phyloP scores from a whole-genome alignment of 1,140 invertebrate genomes.

The Tetraneura akinire region DNA sequence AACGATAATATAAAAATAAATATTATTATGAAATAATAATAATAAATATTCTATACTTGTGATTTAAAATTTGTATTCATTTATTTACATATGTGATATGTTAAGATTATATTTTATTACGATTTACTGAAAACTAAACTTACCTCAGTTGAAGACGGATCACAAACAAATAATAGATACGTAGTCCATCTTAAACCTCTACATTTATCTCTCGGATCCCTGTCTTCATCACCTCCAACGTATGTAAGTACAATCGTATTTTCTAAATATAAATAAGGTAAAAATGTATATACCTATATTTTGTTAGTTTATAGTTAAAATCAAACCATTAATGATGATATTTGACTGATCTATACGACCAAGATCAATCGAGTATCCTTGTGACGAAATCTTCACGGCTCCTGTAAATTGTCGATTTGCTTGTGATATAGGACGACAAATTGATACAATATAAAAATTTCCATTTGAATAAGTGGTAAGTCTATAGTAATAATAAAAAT shows the following conservation, averaged over 20 bases:
- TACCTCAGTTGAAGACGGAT: not conserved
- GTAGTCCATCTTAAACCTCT: conserved; percentile 12
- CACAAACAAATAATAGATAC: not conserved
- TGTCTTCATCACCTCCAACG: not conserved
- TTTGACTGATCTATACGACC: not conserved
- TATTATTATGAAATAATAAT: no score
- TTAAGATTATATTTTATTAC: no score
- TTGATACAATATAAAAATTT: not conserved
- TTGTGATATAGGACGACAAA: not conserved
- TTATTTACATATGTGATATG: no score
- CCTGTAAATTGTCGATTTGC: not conserved
- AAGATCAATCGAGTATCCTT: not conserved
- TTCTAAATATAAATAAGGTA: not conserved
- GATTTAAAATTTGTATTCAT: no score
- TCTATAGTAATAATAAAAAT: not conserved
- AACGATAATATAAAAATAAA: no score
- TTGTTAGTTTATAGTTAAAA: not conserved
- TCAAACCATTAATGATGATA: conserved; percentile 21
- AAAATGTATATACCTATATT: not conserved
- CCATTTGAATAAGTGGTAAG: not conserved
- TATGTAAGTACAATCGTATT: conserved; percentile 16
- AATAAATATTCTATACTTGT: no score
- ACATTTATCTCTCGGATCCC: not conserved
- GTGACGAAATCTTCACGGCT: not conserved
- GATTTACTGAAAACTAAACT: not conserved